Evolutionary conservation across 2,888 invertebrate species (phyloP).

Genomic region (Colostygia pectinataria): DNA sequence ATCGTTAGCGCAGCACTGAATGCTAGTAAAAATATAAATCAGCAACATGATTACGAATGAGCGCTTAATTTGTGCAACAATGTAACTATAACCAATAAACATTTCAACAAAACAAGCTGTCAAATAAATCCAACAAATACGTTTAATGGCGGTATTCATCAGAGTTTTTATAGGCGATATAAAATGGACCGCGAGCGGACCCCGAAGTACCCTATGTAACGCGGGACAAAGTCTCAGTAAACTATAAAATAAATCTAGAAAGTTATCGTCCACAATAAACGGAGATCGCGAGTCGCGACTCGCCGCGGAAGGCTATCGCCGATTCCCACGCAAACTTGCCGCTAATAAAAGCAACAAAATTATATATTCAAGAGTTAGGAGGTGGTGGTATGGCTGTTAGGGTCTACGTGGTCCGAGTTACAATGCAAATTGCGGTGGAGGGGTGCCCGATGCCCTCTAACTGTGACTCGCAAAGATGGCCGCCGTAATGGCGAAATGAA

Average conservation of each 20-base stretch:
- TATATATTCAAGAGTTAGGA: slow-evolving; percentile 83
- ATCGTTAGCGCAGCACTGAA: slow-evolving; percentile 32
- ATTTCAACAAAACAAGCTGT: slow-evolving; percentile 72
- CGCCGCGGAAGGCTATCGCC: slow-evolving; percentile 78
- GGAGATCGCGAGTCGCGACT: slow-evolving; percentile 39
- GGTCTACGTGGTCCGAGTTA: slow-evolving; percentile 82
- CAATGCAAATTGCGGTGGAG: slow-evolving; percentile 82
- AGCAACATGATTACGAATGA: slow-evolving; percentile 52
- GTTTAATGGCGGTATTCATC: slow-evolving; percentile 75
- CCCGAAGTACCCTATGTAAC: slow-evolving; percentile 34
- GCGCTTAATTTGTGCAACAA: slow-evolving; percentile 71
- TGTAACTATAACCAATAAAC: slow-evolving; percentile 69
- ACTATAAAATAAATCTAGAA: slow-evolving; percentile 81
- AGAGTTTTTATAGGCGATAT: slow-evolving; percentile 75
- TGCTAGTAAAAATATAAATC: slow-evolving; percentile 36
- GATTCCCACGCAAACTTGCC: slow-evolving; percentile 82
- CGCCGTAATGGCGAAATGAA: slow-evolving; percentile 82
- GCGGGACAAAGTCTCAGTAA: slow-evolving; percentile 65
- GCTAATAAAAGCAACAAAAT: slow-evolving; percentile 83
- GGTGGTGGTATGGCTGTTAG: slow-evolving; percentile 80
- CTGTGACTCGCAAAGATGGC: slow-evolving; percentile 82
- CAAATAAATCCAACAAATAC: slow-evolving; percentile 80
- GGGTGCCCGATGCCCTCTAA: slow-evolving; percentile 81
- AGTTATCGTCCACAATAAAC: slow-evolving; percentile 80
- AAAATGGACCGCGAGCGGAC: slow-evolving; percentile 57